Base-by-base conservation (phyloP, 2,113 vertebrate species). In the Myrmophylax atrothorax region DNA sequence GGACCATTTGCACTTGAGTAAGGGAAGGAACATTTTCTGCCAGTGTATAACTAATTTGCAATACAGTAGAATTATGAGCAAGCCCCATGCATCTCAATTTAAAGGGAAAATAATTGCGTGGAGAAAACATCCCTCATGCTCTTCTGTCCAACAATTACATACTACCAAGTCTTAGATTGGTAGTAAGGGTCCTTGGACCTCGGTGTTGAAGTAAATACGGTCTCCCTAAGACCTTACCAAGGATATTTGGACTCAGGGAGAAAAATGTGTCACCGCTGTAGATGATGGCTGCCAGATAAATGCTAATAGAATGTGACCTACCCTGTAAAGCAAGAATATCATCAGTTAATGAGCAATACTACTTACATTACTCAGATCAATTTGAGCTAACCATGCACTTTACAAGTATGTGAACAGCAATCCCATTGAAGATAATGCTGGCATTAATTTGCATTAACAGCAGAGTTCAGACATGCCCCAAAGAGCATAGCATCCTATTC, bases 381-480 rank as follows among this genome's bases (percentile, higher is more conserved):
- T 37, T 78, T 0, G 5, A 68, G 66, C 53, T 77, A 46, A 47
- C 42, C 25, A 8, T 0, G 2, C 0, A 0, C 64, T 82, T 77
- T 46, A 42, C 68, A 58, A 37, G 29, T 42, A 12, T 35, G 53
- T 72, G 49, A 86, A 56, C 42, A 56, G 52, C 40, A 64, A 2
- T 2, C 5, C 12, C 20, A 7, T 2, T 49, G 35, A 46, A 56
- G 53, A 40, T 37, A 73, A 35, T 18, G 16, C 37, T 81, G 42
- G 24, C 2, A 0, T 69, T 53, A 31, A 35, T 69, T 64, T 83
- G 67, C 44, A 24, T 74, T 83, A 59, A 24, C 8, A 47, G 60
- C 55, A 63, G 60, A 55, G 28, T 31, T 6, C 38, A 73, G 49
- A 13, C 24, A 6, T 64, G 66, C 31, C 26, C 26, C 29, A 29